Evolutionary conservation across 2,888 invertebrate species (phyloP).

Genomic region (Watsonalla cultraria): DNA sequence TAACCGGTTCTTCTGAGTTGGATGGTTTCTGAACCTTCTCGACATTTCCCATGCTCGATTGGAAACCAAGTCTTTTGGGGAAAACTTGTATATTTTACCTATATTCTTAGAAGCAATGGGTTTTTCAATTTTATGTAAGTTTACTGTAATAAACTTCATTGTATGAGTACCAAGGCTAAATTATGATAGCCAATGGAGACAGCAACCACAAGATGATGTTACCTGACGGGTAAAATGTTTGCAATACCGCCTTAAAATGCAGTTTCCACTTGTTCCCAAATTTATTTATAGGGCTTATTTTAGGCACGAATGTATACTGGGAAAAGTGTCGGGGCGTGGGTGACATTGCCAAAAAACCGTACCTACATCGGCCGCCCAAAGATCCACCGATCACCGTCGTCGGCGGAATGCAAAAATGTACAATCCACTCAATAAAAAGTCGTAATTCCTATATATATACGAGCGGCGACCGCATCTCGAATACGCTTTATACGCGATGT

Average conservation of each 20-base stretch:
- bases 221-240: not conserved
- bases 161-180: no score
- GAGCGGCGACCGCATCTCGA: constrained; percentile 69
- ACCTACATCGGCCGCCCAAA: constrained; percentile 45
- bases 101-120: no score
- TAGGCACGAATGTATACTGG: constrained; percentile 16
- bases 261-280: not conserved
- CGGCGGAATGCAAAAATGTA: constrained; percentile 65
- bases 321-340: constrained; percentile 31
- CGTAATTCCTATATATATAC: constrained; percentile 76
- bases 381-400: constrained; percentile 36
- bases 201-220: no score
- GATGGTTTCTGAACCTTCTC: no score
- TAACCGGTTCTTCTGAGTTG: no score
- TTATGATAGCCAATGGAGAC: no score
- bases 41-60: no score
- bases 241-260: not conserved
- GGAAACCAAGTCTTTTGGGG: no score
- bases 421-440: constrained; percentile 73
- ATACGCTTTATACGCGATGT: constrained; percentile 76
- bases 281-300: constrained; percentile 22
- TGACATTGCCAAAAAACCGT: constrained; percentile 40
- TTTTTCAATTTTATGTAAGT: no score
- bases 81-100: no score
- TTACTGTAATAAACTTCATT: no score